phyloP scores from a whole-genome alignment of 2,888 invertebrate species.

The Dolichopus griseipennis region DNA sequence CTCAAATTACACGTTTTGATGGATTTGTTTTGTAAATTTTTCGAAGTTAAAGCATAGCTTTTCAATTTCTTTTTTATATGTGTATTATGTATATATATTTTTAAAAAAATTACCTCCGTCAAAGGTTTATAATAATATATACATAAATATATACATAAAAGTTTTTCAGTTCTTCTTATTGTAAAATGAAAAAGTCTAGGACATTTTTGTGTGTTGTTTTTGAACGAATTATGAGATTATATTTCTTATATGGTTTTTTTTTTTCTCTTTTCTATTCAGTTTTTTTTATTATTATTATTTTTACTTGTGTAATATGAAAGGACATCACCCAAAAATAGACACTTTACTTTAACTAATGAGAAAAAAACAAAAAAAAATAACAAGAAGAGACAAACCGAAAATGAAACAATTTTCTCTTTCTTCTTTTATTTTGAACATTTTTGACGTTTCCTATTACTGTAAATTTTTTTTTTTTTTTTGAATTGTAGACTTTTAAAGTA shows the following conservation, averaged over 20 bases:
- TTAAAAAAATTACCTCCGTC: slow-evolving; percentile 1
- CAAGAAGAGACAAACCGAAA: neutral
- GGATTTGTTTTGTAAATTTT: neutral
- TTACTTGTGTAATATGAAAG: neutral
- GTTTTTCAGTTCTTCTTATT: too few species aligned
- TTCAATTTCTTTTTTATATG: neutral
- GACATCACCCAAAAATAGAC: neutral
- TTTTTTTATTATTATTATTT: neutral
- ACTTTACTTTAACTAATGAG: neutral
- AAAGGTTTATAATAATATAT: neutral
- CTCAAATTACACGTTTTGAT: neutral
- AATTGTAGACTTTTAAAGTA: neutral
- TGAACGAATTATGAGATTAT: neutral
- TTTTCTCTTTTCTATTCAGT: neutral
- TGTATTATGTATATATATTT: too few species aligned
- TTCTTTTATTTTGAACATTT: too few species aligned
- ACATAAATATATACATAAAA: too few species aligned
- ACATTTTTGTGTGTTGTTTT: too few species aligned
- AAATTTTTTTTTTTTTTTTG: too few species aligned
- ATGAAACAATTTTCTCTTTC: neutral
- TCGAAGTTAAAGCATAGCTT: slow-evolving; percentile 1
- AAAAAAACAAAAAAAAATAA: neutral
- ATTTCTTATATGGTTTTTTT: neutral
- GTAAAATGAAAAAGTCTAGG: neutral
- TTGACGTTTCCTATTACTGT: too few species aligned